Evolutionary conservation across 2,113 vertebrate genomes (phyloP), one percentile per base, ranked within the genome.

Genomic region (Rhegmatorhina hoffmannsi): DNA sequence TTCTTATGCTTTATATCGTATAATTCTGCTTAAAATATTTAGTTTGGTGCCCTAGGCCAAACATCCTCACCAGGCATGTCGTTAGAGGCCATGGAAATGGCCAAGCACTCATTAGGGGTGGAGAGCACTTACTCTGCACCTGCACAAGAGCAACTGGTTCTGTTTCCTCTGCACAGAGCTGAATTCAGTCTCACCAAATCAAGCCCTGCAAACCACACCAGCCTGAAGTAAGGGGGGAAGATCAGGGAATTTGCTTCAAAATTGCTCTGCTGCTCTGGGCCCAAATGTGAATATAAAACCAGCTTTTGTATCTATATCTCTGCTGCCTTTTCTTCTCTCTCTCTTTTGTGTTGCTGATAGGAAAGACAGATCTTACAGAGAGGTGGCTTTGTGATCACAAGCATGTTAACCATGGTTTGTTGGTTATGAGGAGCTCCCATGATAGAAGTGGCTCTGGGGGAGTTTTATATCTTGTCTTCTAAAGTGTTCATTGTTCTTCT

Each of bases 181-280:
- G 4, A 90, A 76, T 67, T 58, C 58, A 12, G 52, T 55, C 86
- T 84, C 64, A 52, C 72, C 79, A 93, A 16, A 89, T 36, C 47
- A 34, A 55, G 52, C 83, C 55, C 12, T 25, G 21, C 2, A 17
- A 90, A 40, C 83, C 47, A n/a, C 46, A 69, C 50, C 60, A 86
- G 83, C 76, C 68, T 47, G 56, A 77, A 59, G 33, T 55, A 40
- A 93, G 43, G 28, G 86, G 86, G 79, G 91, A 23, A 74, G 73
- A 87, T 63, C 76, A 68, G 78, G 90, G 88, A 74, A 89, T 95
- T 95, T 94, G 38, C 73, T 89, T 93, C 77, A 75, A 90, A 96
- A 92, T 95, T 81, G 80, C 73, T 86, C 76, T 94, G 92, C 69
- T 96, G 83, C 94, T 95, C 44, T 89, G 91, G 75, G 91, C 76